These are phyloP conservation scores for Meteorus cinctellus DNA, from an alignment of 2,888 invertebrate genomes.

Conservation along the genomic window DNA sequence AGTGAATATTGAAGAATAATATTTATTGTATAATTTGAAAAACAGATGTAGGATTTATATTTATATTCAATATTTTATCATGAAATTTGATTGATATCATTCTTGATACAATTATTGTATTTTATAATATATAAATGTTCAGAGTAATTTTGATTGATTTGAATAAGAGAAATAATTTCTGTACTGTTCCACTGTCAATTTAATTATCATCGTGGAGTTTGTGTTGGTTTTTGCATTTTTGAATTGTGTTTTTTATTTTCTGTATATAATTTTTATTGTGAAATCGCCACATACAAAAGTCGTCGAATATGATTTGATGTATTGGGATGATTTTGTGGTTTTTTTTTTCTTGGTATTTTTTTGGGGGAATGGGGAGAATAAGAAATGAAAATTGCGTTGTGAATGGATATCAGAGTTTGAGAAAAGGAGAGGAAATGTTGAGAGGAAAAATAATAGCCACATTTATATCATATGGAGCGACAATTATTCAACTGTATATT, in stretches of 20 bases:
- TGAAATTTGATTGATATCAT: constrained; percentile 48
- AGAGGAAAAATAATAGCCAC: too few relatives aligned
- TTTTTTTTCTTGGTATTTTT: too few relatives aligned
- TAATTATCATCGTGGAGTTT: not conserved
- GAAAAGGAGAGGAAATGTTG: too few relatives aligned
- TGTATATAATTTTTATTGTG: not conserved
- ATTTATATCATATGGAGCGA: too few relatives aligned
- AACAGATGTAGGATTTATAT: not conserved
- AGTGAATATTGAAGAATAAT: not conserved
- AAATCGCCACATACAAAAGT: constrained; percentile 4
- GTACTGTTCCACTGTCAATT: not conserved
- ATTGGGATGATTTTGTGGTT: not conserved
- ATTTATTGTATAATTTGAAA: not conserved
- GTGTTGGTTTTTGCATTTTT: not conserved
- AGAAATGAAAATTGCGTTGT: too few relatives aligned
- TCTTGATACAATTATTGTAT: constrained; percentile 27
- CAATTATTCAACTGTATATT: too few relatives aligned
- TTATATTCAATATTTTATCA: constrained; percentile 48
- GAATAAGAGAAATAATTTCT: not conserved
- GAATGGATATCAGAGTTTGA: too few relatives aligned
- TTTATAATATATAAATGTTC: constrained; percentile 10
- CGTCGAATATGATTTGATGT: not conserved
- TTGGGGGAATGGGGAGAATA: too few relatives aligned
- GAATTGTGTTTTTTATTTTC: not conserved
- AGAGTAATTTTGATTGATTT: not conserved